Evolutionary conservation across 2,113 vertebrate genomes (phyloP).

Genomic region (Dipodomys merriami): DNA sequence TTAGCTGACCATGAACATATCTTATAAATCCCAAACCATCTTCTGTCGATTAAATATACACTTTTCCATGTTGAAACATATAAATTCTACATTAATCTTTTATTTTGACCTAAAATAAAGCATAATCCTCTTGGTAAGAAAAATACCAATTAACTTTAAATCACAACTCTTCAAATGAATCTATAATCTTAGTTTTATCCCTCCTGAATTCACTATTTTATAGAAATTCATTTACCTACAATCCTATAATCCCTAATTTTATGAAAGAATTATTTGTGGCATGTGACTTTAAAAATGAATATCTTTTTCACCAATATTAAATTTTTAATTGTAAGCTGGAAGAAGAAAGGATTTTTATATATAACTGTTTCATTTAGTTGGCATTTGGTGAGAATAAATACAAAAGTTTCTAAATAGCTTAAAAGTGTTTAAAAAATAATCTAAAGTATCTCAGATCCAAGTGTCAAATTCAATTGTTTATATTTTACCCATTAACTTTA

Average conservation of each 20-base stretch:
- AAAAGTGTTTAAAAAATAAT: conserved; percentile 38
- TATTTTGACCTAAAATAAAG: neutral
- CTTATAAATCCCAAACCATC: neutral
- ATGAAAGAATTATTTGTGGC: conserved; percentile 36
- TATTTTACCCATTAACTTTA: conserved; percentile 48
- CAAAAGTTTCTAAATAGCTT: conserved; percentile 49
- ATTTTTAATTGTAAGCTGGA: conserved; percentile 49
- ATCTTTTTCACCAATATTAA: conserved; percentile 39
- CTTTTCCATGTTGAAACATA: neutral
- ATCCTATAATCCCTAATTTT: conserved; percentile 35
- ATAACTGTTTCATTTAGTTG: conserved; percentile 2
- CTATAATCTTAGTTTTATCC: conserved; percentile 36
- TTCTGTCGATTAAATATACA: neutral
- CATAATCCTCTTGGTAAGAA: conserved; percentile 29
- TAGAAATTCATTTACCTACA: conserved; percentile 33
- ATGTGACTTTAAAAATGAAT: conserved; percentile 56
- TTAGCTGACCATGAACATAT: neutral
- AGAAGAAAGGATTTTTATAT: neutral
- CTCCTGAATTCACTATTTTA: neutral
- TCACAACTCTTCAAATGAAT: conserved; percentile 35
- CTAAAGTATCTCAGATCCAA: neutral
- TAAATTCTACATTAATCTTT: conserved; percentile 34
- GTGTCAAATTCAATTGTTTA: neutral
- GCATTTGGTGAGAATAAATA: neutral
- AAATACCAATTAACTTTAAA: conserved; percentile 55